A percentile compares a stretch with the other conserved stretches of the same genome.
These are phyloP conservation scores for Vultur gryphus DNA, from an alignment of 2,797 vertebrate genomes.

Conservation along the genomic window DNA sequence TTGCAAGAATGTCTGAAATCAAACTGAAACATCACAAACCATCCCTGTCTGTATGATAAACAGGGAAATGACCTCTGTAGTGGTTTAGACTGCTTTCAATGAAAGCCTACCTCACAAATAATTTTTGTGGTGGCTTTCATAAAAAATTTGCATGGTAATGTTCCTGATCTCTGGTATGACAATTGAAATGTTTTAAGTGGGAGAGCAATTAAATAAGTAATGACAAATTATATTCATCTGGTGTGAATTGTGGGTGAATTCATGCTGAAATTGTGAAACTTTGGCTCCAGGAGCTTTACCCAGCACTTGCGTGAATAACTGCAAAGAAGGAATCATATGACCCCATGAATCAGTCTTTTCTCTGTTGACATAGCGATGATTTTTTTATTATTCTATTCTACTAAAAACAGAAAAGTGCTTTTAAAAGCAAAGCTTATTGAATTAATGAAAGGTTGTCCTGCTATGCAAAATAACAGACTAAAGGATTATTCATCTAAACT, in stretches of 20 bases:
- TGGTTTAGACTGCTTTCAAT: neutral
- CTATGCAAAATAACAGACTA: slow-evolving; percentile 24
- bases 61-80: neutral
- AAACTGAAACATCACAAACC: neutral
- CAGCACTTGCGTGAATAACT: neutral
- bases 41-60: neutral
- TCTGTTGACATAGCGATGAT: neutral
- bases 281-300: neutral
- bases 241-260: neutral
- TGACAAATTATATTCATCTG: neutral
- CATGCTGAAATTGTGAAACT: neutral
- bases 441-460: slow-evolving; percentile 1
- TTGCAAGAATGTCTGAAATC: neutral
- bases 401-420: slow-evolving; percentile 11
- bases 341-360: neutral
- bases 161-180: neutral
- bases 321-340: neutral
- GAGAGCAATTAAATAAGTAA: neutral
- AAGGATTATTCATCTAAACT: neutral
- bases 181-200: neutral
- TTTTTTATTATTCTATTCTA: slow-evolving; percentile 44
- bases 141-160: neutral
- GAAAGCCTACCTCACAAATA: neutral
- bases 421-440: slow-evolving; percentile 21
- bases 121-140: neutral